Evolutionary conservation across 1,140 invertebrate genomes (phyloP).

Genomic region (Listronotus oregonensis): DNA sequence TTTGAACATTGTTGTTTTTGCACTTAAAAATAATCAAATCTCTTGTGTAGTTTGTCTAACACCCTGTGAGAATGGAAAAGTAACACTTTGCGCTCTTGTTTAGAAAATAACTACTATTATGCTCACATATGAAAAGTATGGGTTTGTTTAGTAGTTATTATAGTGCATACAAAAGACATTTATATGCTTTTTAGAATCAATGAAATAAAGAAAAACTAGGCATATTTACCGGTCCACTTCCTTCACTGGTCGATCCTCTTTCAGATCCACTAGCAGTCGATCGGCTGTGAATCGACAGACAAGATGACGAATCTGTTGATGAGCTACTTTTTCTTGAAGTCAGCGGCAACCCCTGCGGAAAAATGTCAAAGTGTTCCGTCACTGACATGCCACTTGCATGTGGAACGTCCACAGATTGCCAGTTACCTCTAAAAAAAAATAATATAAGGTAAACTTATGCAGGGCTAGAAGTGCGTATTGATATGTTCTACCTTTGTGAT

Average conservation of each 20-base stretch:
- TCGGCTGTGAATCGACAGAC: conserved; percentile 64
- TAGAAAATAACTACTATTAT: too few relatives aligned
- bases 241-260: conserved; percentile 59
- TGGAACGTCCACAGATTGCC: conserved; percentile 51
- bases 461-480: background rate
- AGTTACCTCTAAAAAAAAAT: conserved; percentile 48
- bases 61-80: too few relatives aligned
- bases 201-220: background rate
- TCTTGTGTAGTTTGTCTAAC: too few relatives aligned
- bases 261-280: conserved; percentile 59
- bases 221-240: conserved; percentile 57
- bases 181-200: too few relatives aligned
- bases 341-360: conserved; percentile 49
- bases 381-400: conserved; percentile 46
- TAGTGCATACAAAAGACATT: too few relatives aligned
- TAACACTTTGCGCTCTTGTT: too few relatives aligned
- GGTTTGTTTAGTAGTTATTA: too few relatives aligned
- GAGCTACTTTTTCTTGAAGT: conserved; percentile 68
- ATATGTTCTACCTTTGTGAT: conserved; percentile 45
- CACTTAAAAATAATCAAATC: too few relatives aligned
- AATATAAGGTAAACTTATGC: background rate
- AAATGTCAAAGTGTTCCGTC: conserved; percentile 52
- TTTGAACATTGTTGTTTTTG: too few relatives aligned
- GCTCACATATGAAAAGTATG: too few relatives aligned
- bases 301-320: conserved; percentile 65